Evolutionary conservation across 2,888 invertebrate species (phyloP).

Genomic region (Stenurella melanura): DNA sequence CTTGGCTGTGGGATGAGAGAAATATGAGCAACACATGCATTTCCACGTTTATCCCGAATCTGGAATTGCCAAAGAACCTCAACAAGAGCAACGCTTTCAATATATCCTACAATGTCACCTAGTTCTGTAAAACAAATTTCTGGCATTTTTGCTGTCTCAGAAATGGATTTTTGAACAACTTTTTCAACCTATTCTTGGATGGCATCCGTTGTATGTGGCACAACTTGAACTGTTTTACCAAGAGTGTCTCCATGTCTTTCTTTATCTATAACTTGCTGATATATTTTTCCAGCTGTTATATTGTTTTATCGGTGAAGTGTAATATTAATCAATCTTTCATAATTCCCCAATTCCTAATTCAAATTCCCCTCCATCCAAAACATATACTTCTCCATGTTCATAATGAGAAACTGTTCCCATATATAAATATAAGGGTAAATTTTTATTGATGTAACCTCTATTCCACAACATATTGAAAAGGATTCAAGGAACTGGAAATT

Average conservation of each 20-base stretch:
- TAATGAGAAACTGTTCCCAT: slow-evolving; percentile 99
- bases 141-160: slow-evolving; percentile 79
- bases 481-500: slow-evolving; percentile 96
- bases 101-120: slow-evolving; percentile 99
- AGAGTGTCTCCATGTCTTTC: slow-evolving; percentile 97
- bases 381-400: slow-evolving; percentile 99
- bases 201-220: slow-evolving; percentile 98
- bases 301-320: slow-evolving; percentile 97
- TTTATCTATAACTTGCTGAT: slow-evolving; percentile 94
- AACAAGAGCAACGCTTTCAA: slow-evolving; percentile 99
- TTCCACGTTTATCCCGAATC: slow-evolving; percentile 92
- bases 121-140: slow-evolving; percentile 93
- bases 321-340: slow-evolving; percentile 97
- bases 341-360: slow-evolving; percentile 99
- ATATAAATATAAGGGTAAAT: slow-evolving; percentile 99
- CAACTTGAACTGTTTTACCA: slow-evolving; percentile 99
- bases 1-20: slow-evolving; percentile 95
- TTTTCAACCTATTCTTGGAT: slow-evolving; percentile 99
- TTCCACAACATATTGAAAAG: slow-evolving; percentile 94
- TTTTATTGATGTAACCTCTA: slow-evolving; percentile 98
- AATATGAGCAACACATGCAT: slow-evolving; percentile 98
- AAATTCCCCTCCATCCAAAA: slow-evolving; percentile 99
- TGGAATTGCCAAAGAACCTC: slow-evolving; percentile 99
- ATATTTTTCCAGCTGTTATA: slow-evolving; percentile 99
- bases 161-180: slow-evolving; percentile 91